Base-by-base conservation (phyloP, 2,888 invertebrate genomes). In the Ernsta delagoae region DNA sequence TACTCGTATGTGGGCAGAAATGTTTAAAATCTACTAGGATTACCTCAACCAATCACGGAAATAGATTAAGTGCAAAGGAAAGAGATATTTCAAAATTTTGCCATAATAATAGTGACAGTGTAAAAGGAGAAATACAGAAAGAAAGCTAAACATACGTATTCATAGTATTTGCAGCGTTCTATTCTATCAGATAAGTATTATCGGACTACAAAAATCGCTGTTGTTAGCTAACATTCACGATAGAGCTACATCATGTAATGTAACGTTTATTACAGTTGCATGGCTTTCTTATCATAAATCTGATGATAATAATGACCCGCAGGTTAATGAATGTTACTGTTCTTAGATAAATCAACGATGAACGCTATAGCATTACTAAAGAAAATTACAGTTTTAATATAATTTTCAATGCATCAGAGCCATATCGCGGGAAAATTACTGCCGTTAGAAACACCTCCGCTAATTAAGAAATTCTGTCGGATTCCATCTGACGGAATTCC, bases 231-330 rank as follows among this genome's bases (percentile, higher is more conserved):
- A 12, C 70, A 73, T 61, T 74, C 12, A 50, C 16, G 16, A 75
- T 82, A 80, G 75, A 83, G 81, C 54, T 39, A 60, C 61, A 12
- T 61, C 45, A 67, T n/a, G 54, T 67, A 67, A 67, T n/a, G 54
- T 67, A 67, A 39, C 43, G 56, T 45, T 39, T 45, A 61, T 61
- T 56, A 56, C n/a, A 16, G 61, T n/a, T 50, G 59, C 65, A 31
- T 65, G 65, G 24, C 43, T 61, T 67, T 65, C 31, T 67, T 61
- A 67, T 67, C 67, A 61, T 8, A 56, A 57, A 61, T 67, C 45
- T 34, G 45, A 61, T 57, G 57, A 48, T 67, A 61, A 67, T 68
- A 50, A 68, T 62, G 48, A 57, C 62, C 54, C 12, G 6, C 48
- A 45, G 39, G 39, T 9, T 68, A 62, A 68, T 67, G n/a, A 56